phyloP scores from a whole-genome alignment of 2,888 invertebrate species.

The Sylvicola fuscatus region DNA sequence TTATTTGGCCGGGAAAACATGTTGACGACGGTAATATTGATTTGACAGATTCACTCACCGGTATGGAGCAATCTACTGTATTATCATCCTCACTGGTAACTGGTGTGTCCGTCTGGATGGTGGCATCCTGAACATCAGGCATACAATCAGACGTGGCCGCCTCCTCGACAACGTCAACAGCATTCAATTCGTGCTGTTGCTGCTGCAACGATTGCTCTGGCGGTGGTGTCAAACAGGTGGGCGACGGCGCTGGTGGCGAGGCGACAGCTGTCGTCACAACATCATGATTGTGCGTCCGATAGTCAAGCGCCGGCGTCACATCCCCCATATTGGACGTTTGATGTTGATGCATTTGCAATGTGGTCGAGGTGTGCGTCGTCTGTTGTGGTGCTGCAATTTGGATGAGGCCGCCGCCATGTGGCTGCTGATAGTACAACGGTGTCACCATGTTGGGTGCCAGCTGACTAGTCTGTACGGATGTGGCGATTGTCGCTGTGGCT shows the following conservation, averaged over 20 bases:
- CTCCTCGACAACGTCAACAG: conserved; percentile 13
- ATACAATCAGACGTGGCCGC: conserved; percentile 26
- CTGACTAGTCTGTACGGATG: conserved; percentile 10
- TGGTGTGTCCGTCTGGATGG: conserved; percentile 64
- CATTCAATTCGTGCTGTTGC: not conserved
- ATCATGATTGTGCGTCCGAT: not conserved
- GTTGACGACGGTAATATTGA: not conserved
- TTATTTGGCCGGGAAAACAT: not conserved
- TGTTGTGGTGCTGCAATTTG: conserved; percentile 8
- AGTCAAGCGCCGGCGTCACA: not conserved
- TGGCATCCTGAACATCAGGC: conserved; percentile 56
- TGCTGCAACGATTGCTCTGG: conserved; percentile 29
- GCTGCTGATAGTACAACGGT: conserved; percentile 10
- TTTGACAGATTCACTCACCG: not conserved
- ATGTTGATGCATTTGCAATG: conserved; percentile 1
- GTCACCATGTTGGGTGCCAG: conserved; percentile 7
- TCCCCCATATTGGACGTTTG: conserved; percentile 1
- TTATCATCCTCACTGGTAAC: conserved; percentile 44
- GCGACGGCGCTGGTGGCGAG: conserved; percentile 19
- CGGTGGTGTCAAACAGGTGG: conserved; percentile 33
- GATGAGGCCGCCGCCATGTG: conserved; percentile 8
- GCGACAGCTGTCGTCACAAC: conserved; percentile 10
- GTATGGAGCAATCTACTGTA: conserved; percentile 10
- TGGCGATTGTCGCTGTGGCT: conserved; percentile 9
- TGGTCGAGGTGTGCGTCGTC: conserved; percentile 1